These are phyloP conservation scores for Calephelis nemesis DNA, from an alignment of 1,140 invertebrate genomes.

Conservation along the genomic window DNA sequence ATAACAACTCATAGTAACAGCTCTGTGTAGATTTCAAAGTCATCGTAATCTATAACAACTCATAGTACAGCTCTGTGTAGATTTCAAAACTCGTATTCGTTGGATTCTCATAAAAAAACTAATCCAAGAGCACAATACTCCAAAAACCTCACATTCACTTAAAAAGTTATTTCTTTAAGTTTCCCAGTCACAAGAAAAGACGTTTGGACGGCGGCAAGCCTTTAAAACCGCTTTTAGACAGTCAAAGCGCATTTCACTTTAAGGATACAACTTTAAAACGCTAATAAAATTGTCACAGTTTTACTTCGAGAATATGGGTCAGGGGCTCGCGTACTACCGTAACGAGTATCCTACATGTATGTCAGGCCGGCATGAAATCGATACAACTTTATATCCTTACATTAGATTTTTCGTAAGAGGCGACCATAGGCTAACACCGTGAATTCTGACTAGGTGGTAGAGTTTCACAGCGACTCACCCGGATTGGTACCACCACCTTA, in stretches of 20 bases:
- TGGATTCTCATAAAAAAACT: no score
- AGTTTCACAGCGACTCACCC: no score
- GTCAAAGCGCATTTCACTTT: conserved; percentile 3
- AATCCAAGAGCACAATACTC: no score
- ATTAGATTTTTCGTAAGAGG: neutral
- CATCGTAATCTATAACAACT: no score
- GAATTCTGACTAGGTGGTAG: no score
- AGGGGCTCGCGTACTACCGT: conserved; percentile 9
- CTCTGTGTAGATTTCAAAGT: no score
- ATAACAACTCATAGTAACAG: no score
- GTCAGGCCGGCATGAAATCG: neutral
- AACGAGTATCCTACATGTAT: conserved; percentile 12
- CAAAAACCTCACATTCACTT: no score
- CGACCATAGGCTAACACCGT: no score
- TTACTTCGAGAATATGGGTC: conserved; percentile 9
- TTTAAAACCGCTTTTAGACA: conserved; percentile 5
- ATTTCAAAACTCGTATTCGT: no score
- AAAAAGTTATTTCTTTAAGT: neutral
- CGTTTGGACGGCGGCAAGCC: neutral
- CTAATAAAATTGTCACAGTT: conserved; percentile 6
- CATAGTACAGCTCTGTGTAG: no score
- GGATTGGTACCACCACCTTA: no score
- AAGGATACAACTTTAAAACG: neutral
- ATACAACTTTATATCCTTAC: neutral
- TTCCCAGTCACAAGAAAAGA: neutral